phyloP scores from a whole-genome alignment of 2,113 vertebrate species.

The Piliocolobus tephrosceles region DNA sequence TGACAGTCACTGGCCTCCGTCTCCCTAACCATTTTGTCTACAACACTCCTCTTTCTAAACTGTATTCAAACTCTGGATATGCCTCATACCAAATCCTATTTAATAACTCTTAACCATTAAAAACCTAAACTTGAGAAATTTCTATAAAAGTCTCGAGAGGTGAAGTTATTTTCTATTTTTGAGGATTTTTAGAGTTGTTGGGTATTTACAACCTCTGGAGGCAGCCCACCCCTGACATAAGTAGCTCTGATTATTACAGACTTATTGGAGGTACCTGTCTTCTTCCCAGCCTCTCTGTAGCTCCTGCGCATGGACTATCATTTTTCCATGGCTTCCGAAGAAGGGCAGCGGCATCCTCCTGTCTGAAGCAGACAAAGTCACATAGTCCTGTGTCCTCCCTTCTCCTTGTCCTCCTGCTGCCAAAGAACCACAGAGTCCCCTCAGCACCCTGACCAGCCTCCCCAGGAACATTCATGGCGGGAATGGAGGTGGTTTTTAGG shows the following conservation, averaged over 20 bases:
- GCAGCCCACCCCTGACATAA: accelerated
- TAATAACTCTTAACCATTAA: neutral
- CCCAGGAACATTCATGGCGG: neutral
- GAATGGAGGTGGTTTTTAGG: accelerated
- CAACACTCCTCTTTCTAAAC: neutral
- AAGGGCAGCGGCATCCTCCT: accelerated
- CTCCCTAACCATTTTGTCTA: neutral
- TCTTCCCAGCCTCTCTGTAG: accelerated
- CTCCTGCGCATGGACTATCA: neutral
- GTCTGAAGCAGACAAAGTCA: neutral
- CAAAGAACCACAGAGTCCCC: neutral
- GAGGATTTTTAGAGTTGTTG: neutral
- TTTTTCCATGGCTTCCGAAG: neutral
- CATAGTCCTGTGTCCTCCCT: accelerated
- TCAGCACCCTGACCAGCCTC: neutral
- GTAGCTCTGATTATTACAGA: accelerated
- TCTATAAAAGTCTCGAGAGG: neutral
- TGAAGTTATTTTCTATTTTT: neutral
- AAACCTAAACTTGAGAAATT: neutral
- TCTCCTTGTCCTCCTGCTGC: neutral
- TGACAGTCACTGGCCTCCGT: no score
- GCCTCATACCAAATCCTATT: neutral
- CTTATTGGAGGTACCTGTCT: accelerated
- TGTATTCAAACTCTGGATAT: neutral
- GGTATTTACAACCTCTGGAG: accelerated